phyloP scores from a whole-genome alignment of 1,140 invertebrate genomes.

The Zelostemma sp. region DNA sequence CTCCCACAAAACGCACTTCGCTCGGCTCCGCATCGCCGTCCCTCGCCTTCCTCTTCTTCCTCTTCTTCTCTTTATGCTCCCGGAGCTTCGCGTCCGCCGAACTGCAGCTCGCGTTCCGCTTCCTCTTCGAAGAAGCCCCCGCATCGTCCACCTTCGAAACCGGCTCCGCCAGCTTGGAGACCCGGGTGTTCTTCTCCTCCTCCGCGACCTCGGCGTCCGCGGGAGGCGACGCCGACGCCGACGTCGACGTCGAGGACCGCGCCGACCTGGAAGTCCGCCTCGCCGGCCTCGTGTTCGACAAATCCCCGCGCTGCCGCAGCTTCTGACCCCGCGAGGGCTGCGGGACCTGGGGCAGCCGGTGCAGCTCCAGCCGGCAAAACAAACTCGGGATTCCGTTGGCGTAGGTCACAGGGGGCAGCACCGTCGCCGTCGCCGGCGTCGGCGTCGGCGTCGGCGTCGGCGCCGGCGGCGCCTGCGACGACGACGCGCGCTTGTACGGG shows the following conservation, averaged over 20 bases:
- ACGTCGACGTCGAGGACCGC: constrained; percentile 40
- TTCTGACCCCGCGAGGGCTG: constrained; percentile 64
- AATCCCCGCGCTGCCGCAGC: constrained; percentile 68
- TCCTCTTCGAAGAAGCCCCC: constrained; percentile 64
- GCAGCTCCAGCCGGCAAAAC: constrained; percentile 66
- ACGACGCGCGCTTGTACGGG: constrained; percentile 65
- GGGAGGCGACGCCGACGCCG: too few species aligned
- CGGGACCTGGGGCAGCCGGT: constrained; percentile 57
- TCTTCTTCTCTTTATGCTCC: constrained; percentile 63
- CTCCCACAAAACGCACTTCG: too few species aligned
- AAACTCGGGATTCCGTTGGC: constrained; percentile 60
- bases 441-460: constrained; percentile 30
- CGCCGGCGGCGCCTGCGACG: constrained; percentile 38
- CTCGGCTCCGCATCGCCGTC: constrained; percentile 50
- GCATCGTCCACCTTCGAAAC: constrained; percentile 10
- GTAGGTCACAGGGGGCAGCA: constrained; percentile 50
- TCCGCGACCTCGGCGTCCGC: constrained; percentile 58
- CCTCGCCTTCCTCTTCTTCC: constrained; percentile 58
- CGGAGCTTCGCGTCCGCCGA: constrained; percentile 66
- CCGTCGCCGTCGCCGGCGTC: constrained; percentile 16
- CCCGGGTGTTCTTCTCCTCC: constrained; percentile 36
- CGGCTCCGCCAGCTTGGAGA: constrained; percentile 7
- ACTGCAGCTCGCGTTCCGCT: constrained; percentile 70
- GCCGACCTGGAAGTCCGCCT: constrained; percentile 33
- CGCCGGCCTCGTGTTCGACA: constrained; percentile 73